Evolutionary conservation across 2,888 invertebrate species (phyloP), one percentile per base, ranked within the genome.

Genomic region (Ormia ochracea): DNA sequence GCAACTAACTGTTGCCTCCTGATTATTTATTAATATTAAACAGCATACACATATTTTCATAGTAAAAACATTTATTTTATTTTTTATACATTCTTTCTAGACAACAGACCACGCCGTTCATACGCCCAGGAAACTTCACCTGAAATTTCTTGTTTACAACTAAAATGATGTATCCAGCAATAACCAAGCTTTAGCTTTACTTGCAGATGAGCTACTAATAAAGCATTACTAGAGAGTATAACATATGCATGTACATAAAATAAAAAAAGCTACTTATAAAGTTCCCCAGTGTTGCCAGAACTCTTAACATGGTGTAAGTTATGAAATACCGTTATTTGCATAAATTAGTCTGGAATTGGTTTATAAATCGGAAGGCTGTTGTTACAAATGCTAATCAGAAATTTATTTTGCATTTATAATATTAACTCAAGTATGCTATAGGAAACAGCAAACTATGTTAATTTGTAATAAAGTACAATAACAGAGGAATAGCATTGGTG

Each of bases 1-100:
- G 76, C 80, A 80, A 76, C 80, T 73, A 76, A 50, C 72, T 80
- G 76, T 76, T 80, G 72, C 58, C 76, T 69, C 48, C 69, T 48
- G 7, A 52, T 76, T 54, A 63, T 69, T 63, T 66, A 58, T 76
- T 19, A n/a, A n/a, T 61, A 52, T 66, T 72, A 68, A 66, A 68
- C n/a, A n/a, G n/a, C 72, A 76, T 63, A 41, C 19, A 73, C 58
- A 31, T 68, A 63, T 54, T 56, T 41, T 19, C n/a, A 54, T 65
- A 43, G 54, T 69, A 48, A 23, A 70, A 52, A 52, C 45, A 61
- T 63, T 69, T 52, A 73, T 79, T 12, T 41, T 17, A 17, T 1
- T 41, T 4, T 6, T 6, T 78, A 45, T 70, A 68, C 70, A 66
- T 73, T 58, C 48, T 38, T 54, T 33, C 12, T n/a, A 45, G 43